phyloP scores from a whole-genome alignment of 23 tunicate genomes.

The Diplosoma virens region DNA sequence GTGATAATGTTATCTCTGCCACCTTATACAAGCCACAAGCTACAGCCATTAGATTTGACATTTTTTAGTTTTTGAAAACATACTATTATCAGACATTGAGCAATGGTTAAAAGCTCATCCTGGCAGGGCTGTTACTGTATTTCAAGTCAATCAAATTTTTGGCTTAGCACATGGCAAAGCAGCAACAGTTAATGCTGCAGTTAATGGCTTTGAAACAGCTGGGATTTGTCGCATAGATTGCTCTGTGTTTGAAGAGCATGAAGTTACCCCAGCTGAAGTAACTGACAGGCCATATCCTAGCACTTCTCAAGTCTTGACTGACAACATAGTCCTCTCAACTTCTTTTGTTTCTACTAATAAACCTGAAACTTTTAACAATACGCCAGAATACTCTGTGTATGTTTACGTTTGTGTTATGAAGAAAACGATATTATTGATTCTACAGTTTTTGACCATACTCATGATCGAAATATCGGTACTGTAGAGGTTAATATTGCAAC shows the following conservation, averaged over 20 bases:
- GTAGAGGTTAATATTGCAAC: no score
- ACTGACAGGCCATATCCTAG: neutral
- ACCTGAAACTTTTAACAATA: no score
- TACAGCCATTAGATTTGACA: constrained; percentile 35
- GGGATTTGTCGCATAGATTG: constrained; percentile 20
- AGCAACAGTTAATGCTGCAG: constrained; percentile 20
- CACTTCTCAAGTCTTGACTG: no score
- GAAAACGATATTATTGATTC: no score
- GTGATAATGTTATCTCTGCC: constrained; percentile 38
- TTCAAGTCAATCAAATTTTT: constrained; percentile 16
- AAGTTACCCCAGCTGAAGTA: constrained; percentile 14
- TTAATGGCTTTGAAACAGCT: constrained; percentile 39
- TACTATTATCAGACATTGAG: constrained; percentile 23
- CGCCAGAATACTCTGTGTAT: no score
- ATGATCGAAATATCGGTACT: no score
- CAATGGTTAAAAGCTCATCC: constrained; percentile 46
- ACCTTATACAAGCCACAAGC: constrained; percentile 32
- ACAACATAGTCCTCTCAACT: no score
- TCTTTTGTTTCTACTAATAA: no score
- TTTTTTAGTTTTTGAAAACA: constrained; percentile 28
- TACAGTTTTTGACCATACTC: no score
- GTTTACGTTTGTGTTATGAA: no score
- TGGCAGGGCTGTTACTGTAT: constrained; percentile 28
- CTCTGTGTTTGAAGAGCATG: constrained; percentile 16
- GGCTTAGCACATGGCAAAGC: constrained; percentile 40